A percentile compares a stretch with the other conserved stretches of the same genome.
Evolutionary conservation across 1,140 invertebrate species (phyloP).

Genomic region (Bradysia coprophila): DNA sequence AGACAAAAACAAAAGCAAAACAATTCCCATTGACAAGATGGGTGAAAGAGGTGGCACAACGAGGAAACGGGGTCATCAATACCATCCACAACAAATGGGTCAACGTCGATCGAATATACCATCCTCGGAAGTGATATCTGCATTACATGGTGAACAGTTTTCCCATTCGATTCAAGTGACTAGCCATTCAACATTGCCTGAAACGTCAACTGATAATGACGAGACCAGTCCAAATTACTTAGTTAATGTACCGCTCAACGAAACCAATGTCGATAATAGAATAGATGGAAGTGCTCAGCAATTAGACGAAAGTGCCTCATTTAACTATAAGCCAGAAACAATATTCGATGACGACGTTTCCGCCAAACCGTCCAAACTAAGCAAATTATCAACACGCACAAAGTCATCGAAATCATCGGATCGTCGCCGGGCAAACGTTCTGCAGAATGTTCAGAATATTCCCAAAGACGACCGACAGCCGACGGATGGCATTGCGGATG

Average conservation of each 20-base stretch:
- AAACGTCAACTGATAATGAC: not conserved
- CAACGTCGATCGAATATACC: constrained; percentile 20
- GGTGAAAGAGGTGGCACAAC: constrained; percentile 12
- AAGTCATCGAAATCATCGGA: constrained; percentile 1
- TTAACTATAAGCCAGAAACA: no score
- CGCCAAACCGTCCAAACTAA: no score
- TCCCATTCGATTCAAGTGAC: constrained; percentile 8
- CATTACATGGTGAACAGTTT: constrained; percentile 17
- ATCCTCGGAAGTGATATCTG: constrained; percentile 19
- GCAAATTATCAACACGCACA: not conserved
- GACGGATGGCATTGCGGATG: constrained; percentile 27
- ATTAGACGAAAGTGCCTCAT: not conserved
- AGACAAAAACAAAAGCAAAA: not conserved
- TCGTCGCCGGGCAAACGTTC: no score
- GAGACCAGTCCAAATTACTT: not conserved
- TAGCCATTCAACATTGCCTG: constrained; percentile 8
- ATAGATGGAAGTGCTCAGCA: not conserved
- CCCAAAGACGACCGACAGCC: constrained; percentile 9
- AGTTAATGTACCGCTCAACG: not conserved
- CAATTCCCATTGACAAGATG: not conserved
- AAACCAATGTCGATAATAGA: not conserved
- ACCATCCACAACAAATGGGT: constrained; percentile 42
- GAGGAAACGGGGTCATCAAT: constrained; percentile 56
- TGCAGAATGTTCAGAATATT: not conserved
- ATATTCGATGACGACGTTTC: no score